Evolutionary conservation across 2,888 invertebrate genomes (phyloP), one percentile per base, ranked within the genome.

Genomic region (Tetheella fluctuosa): DNA sequence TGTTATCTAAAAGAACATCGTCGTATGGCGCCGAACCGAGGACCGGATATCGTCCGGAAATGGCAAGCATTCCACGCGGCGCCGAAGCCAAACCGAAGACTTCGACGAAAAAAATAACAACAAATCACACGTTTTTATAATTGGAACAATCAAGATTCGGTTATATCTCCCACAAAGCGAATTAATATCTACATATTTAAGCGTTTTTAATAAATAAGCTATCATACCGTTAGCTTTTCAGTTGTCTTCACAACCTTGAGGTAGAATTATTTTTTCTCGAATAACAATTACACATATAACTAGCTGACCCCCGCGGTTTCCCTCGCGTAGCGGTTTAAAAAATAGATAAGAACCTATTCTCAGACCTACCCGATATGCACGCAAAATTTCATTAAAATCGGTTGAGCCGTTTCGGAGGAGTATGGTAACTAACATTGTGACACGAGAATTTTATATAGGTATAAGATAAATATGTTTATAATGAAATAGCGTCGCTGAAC

Each of bases 31-130:
- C 76, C 84, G 80, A 75, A 77, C 71, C 75, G 79, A 77, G 84
- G 81, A 80, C 89, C 93, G 93, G 93, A 93, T 86, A 90, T 85
- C 84, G 87, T 91, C 92, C 91, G 93, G 93, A 93, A 92, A 93
- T 93, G 86, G 89, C 89, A 76, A 71, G 84, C 91, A 93, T 93
- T 88, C 93, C 91, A 82, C 86, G 81, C 86, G 89, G 85, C 90
- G 87, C 84, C 83, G 85, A 69, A 76, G 73, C 80, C 79, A 79
- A 77, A 80, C 85, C 87, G 83, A 86, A 84, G 76, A 80, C 79
- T 84, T 80, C 77, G 75, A 79, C 84, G 80, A 85, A 88, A 87
- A 82, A 82, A 79, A 74, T 69, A 57, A 67, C 64, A 71, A 76
- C 69, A 77, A 77, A 80, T 63, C 67, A 61, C 58, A 69, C 70